phyloP scores from a whole-genome alignment of 1,140 invertebrate genomes.

The Trichoplusia ni region DNA sequence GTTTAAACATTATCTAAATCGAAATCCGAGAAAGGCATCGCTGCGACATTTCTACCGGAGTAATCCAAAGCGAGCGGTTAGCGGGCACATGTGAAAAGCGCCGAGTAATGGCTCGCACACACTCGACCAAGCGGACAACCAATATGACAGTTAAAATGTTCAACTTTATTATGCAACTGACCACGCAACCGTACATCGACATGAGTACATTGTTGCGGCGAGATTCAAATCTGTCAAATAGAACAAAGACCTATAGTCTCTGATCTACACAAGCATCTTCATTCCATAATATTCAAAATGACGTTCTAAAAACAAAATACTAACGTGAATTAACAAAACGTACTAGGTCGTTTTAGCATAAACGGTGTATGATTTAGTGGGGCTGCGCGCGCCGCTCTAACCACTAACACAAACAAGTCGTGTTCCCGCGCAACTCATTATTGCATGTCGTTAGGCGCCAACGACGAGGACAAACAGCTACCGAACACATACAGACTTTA shows the following conservation, averaged over 20 bases:
- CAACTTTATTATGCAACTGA: no score
- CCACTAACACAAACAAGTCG: slow-evolving; percentile 52
- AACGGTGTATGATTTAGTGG: slow-evolving; percentile 7
- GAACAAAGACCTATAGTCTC: no score
- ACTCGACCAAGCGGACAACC: slow-evolving; percentile 37
- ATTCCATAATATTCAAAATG: background rate
- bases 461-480: slow-evolving; percentile 55
- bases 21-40: slow-evolving; percentile 45
- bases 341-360: slow-evolving; percentile 15
- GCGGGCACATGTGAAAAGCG: slow-evolving; percentile 69
- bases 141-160: background rate
- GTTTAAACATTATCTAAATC: slow-evolving; percentile 39
- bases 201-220: no score
- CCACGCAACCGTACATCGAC: no score
- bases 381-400: slow-evolving; percentile 46
- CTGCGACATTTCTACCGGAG: slow-evolving; percentile 62
- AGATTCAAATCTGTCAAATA: no score
- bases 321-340: slow-evolving; percentile 12
- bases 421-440: slow-evolving; percentile 60
- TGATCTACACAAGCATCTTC: no score
- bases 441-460: slow-evolving; percentile 70
- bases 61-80: slow-evolving; percentile 56
- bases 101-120: slow-evolving; percentile 54
- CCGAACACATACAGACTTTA: slow-evolving; percentile 16
- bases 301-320: background rate